phyloP scores from a whole-genome alignment of 2,888 invertebrate genomes.

The Diarsia mendica region DNA sequence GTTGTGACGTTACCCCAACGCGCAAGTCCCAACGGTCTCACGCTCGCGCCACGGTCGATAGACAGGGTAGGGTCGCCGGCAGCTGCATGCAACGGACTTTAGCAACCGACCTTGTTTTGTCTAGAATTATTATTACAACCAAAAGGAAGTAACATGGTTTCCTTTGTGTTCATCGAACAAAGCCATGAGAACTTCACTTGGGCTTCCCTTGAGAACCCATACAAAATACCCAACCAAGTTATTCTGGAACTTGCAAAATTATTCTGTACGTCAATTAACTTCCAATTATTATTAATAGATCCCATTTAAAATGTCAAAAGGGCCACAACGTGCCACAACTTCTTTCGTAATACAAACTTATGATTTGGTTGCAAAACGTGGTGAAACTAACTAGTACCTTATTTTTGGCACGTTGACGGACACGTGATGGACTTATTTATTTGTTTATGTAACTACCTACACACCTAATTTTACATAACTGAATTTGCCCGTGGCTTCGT shows the following conservation, averaged over 20 bases:
- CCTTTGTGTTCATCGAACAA: conserved; percentile 38
- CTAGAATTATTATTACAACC: conserved; percentile 49
- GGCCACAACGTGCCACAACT: not conserved
- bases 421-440: not conserved
- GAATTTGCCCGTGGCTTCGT: not conserved
- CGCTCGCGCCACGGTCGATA: conserved; percentile 54
- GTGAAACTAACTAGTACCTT: too few relatives aligned
- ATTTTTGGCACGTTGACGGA: not conserved
- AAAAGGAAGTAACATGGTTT: conserved; percentile 38
- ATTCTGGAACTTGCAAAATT: not conserved
- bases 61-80: conserved; percentile 48
- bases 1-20: conserved; percentile 64
- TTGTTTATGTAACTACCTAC: not conserved
- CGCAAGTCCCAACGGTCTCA: conserved; percentile 51
- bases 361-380: too few relatives aligned
- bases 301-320: not conserved
- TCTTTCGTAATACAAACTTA: not conserved
- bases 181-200: conserved; percentile 30
- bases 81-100: conserved; percentile 69
- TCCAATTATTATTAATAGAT: not conserved
- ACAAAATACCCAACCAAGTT: conserved; percentile 15
- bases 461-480: not conserved
- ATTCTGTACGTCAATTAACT: not conserved
- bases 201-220: conserved; percentile 25
- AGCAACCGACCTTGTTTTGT: conserved; percentile 57